phyloP scores from a whole-genome alignment of 2,888 invertebrate species.

The Ichneumoninae sp. region DNA sequence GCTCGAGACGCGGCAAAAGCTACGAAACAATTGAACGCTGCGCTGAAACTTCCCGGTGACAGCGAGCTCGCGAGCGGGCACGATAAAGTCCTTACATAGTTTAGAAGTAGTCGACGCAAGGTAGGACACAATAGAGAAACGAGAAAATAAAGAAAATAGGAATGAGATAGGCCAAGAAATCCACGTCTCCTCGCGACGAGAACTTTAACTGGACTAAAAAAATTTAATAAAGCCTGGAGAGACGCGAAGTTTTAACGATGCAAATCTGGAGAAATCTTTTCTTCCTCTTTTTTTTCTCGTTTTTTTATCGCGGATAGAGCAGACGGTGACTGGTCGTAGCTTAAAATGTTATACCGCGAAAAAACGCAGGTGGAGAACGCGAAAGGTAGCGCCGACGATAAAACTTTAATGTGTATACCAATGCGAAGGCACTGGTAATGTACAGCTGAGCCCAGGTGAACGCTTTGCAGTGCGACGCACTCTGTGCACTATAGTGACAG shows the following conservation, averaged over 20 bases:
- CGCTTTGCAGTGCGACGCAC: background rate
- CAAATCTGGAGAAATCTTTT: background rate
- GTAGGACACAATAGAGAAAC: constrained; percentile 44
- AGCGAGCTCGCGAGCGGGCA: background rate
- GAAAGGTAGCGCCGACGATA: background rate
- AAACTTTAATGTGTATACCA: constrained; percentile 8
- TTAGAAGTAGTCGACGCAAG: constrained; percentile 44
- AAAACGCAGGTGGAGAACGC: background rate
- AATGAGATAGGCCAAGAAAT: constrained; percentile 22
- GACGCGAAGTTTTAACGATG: background rate
- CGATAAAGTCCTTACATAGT: constrained; percentile 38
- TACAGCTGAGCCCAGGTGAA: background rate
- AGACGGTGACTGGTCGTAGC: background rate
- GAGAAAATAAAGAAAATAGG: constrained; percentile 21
- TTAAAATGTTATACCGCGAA: background rate
- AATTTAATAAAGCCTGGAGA: background rate
- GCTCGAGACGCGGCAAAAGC: constrained; percentile 47
- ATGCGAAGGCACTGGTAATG: background rate
- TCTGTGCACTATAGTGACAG: background rate
- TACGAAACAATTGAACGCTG: constrained; percentile 58
- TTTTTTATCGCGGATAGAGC: background rate
- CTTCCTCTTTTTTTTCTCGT: background rate
- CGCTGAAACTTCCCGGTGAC: constrained; percentile 29
- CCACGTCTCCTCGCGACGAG: background rate
- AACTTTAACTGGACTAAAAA: constrained; percentile 15